These are phyloP conservation scores for Peromyscus polionotus DNA, from an alignment of 2,113 vertebrate species.

Conservation along the genomic window DNA sequence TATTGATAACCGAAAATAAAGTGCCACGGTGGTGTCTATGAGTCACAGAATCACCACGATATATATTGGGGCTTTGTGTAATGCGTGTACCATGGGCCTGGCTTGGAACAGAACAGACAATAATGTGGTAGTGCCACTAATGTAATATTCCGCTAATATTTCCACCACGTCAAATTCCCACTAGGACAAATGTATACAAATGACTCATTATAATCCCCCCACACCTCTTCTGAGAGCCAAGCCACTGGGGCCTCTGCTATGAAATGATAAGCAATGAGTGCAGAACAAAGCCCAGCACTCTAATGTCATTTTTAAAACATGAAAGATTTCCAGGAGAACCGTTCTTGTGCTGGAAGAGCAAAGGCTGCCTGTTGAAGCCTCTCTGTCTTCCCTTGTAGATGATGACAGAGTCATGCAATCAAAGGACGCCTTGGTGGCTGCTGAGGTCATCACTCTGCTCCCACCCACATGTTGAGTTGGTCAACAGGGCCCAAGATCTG, in stretches of 20 bases:
- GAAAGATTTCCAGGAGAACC: constrained; percentile 56
- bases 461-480: neutral
- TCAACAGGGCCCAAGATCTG: neutral
- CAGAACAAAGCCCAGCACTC: constrained; percentile 47
- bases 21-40: neutral
- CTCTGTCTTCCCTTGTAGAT: constrained; percentile 32
- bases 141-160: constrained; percentile 67
- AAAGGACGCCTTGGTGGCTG: neutral
- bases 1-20: neutral
- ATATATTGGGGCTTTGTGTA: neutral
- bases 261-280: constrained; percentile 56
- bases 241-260: constrained; percentile 49
- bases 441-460: neutral
- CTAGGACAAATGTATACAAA: constrained; percentile 58
- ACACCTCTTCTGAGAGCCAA: neutral
- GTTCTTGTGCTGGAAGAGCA: constrained; percentile 35
- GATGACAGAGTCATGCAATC: neutral
- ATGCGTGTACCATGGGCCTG: neutral
- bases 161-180: constrained; percentile 52
- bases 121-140: neutral
- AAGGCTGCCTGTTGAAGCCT: constrained; percentile 8
- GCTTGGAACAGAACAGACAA: constrained; percentile 60
- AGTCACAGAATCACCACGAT: neutral
- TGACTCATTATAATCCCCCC: constrained; percentile 36
- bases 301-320: neutral